Percentiles rank a stretch among this genome's conserved stretches.
phyloP scores from a whole-genome alignment of 2,113 vertebrate species.

The Ochotona curzoniae region DNA sequence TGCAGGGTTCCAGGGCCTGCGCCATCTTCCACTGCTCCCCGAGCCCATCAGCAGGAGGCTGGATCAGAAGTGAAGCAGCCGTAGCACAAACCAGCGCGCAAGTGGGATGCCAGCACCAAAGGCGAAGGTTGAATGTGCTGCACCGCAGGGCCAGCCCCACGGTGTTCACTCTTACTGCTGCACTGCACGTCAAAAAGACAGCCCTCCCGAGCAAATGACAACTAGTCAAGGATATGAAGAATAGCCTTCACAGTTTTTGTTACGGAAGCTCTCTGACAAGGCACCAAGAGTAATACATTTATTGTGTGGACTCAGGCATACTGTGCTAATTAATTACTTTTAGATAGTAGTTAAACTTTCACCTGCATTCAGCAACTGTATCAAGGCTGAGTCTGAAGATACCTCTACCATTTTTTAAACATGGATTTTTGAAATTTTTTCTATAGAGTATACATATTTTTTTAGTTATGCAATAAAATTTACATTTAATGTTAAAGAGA shows the following conservation, averaged over 20 bases:
- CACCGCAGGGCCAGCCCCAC: too few species aligned
- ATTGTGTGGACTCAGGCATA: not conserved
- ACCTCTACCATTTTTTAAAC: not conserved
- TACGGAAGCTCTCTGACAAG: not conserved
- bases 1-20: too few species aligned
- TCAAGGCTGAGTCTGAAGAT: not conserved
- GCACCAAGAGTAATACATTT: not conserved
- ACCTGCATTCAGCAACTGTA: not conserved
- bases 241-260: not conserved
- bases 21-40: too few species aligned
- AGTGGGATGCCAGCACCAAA: too few species aligned
- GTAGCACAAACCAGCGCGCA: too few species aligned
- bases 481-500: not conserved
- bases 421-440: not conserved
- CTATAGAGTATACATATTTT: not conserved
- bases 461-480: constrained; percentile 1
- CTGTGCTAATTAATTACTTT: not conserved
- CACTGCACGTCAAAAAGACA: not conserved
- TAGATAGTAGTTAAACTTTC: not conserved
- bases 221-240: not conserved
- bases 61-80: too few species aligned
- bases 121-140: too few species aligned
- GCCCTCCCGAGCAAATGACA: not conserved
- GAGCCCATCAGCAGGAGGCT: too few species aligned
- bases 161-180: not conserved